phyloP scores from a whole-genome alignment of 2,113 vertebrate species.

The Erythrocebus patas region DNA sequence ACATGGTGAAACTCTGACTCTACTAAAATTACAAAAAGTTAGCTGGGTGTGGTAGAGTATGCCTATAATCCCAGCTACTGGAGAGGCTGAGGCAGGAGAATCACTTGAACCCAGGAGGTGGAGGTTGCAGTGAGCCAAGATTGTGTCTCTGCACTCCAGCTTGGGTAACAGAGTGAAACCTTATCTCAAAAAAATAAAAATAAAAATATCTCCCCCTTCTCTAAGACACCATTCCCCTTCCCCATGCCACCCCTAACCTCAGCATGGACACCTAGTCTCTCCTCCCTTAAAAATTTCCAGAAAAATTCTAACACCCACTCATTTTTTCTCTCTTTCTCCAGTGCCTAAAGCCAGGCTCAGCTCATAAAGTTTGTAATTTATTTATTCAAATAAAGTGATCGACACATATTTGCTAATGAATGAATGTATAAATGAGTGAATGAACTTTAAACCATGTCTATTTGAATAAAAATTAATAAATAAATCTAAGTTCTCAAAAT shows the following conservation, averaged over 20 bases:
- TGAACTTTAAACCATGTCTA: not conserved
- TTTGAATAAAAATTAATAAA: not conserved
- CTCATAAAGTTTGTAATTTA: not conserved
- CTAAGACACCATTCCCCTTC: not conserved
- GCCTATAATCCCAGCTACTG: too few species aligned
- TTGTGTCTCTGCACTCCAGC: too few species aligned
- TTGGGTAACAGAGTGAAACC: too few species aligned
- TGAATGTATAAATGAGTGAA: not conserved
- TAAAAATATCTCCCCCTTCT: not conserved
- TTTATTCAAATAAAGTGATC: conserved; percentile 1
- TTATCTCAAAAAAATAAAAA: too few species aligned
- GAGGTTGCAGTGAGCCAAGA: too few species aligned
- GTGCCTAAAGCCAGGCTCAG: not conserved
- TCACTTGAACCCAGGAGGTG: too few species aligned
- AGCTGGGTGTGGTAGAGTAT: too few species aligned
- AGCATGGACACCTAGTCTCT: not conserved
- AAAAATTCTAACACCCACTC: not conserved
- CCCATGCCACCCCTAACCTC: not conserved
- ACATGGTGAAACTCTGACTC: too few species aligned
- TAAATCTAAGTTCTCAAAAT: not conserved
- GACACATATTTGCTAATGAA: not conserved
- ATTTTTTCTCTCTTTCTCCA: not conserved
- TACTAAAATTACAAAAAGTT: too few species aligned
- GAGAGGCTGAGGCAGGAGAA: too few species aligned
- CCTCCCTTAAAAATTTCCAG: not conserved